A percentile compares a stretch with the other conserved stretches of the same genome.
Conservation (phyloP, 2,797 vertebrate species). For the Hydrocynus forskahlii region DNA sequence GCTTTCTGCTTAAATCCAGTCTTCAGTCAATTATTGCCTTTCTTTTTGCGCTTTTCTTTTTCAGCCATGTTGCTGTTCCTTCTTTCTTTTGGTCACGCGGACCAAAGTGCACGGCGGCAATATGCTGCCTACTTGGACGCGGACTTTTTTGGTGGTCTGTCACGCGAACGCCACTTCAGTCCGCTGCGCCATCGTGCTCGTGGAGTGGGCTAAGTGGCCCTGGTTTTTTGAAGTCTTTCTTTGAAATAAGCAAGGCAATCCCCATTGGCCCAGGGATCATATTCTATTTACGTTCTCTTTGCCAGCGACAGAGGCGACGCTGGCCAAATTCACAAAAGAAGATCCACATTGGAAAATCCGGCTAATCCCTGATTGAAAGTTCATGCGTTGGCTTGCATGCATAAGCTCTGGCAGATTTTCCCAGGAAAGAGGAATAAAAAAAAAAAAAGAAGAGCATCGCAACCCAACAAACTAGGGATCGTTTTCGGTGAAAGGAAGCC, state of each 20-base stretch:
- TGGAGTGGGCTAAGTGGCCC: conserved; percentile 77
- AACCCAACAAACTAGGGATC: conserved; percentile 74
- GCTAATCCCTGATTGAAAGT: conserved; percentile 90
- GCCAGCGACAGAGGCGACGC: conserved; percentile 84
- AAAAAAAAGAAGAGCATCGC: conserved; percentile 58
- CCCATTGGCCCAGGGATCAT: conserved; percentile 85
- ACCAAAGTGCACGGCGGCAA: conserved; percentile 66
- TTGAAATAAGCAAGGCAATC: conserved; percentile 86
- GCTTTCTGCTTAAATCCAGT: conserved; percentile 35
- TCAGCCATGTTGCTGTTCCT: conserved; percentile 46
- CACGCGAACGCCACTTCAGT: conserved; percentile 72
- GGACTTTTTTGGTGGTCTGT: conserved; percentile 76
- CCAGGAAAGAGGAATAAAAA: conserved; percentile 81
- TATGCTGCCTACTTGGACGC: conserved; percentile 66
- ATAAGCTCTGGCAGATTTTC: conserved; percentile 87
- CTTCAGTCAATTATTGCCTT: conserved; percentile 37
- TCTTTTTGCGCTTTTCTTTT: conserved; percentile 45
- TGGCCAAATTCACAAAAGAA: conserved; percentile 89
- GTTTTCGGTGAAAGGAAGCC: conserved; percentile 71
- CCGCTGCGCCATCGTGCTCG: conserved; percentile 74
- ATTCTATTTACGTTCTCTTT: conserved; percentile 86
- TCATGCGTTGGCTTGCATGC: conserved; percentile 87
- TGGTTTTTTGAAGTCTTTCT: conserved; percentile 79
- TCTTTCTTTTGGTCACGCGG: conserved; percentile 55
- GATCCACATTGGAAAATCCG: conserved; percentile 89